Conservation (phyloP, 2,888 invertebrate genomes). For the Carpatolechia fugitivella region DNA sequence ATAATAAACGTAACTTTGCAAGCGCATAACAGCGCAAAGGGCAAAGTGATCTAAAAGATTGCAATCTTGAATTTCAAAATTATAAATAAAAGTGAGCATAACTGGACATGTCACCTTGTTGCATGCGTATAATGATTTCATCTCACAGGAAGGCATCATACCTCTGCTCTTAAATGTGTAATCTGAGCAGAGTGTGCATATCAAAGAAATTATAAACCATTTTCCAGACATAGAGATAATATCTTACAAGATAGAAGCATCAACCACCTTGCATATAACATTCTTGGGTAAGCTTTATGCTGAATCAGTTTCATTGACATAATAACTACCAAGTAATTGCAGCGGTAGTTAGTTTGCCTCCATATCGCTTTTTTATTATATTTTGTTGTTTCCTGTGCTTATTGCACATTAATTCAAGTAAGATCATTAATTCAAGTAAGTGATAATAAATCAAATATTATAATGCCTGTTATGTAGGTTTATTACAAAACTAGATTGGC, state of each 20-base stretch:
- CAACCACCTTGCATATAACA: neutral
- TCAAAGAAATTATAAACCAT: conserved; percentile 6
- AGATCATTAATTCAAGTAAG: neutral
- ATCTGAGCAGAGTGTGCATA: neutral
- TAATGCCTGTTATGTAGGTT: neutral
- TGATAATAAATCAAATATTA: neutral
- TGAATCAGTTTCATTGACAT: neutral
- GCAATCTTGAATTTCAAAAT: too few species aligned
- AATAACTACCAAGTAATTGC: neutral
- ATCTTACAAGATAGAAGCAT: neutral
- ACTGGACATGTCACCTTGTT: neutral
- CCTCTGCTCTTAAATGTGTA: conserved; percentile 1
- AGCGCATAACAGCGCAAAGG: too few species aligned
- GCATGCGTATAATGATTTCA: neutral
- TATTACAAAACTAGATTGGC: neutral
- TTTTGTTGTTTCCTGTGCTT: neutral
- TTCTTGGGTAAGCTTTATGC: neutral
- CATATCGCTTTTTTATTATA: neutral
- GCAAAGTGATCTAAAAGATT: too few species aligned
- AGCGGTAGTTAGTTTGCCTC: neutral
- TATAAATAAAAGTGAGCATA: neutral
- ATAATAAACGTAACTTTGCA: too few species aligned
- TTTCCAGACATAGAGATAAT: neutral
- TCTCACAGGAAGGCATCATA: neutral
- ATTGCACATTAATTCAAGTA: too few species aligned